These are phyloP conservation scores for Eutolmus rufibarbis DNA, from an alignment of 2,888 invertebrate species.

Conservation along the genomic window DNA sequence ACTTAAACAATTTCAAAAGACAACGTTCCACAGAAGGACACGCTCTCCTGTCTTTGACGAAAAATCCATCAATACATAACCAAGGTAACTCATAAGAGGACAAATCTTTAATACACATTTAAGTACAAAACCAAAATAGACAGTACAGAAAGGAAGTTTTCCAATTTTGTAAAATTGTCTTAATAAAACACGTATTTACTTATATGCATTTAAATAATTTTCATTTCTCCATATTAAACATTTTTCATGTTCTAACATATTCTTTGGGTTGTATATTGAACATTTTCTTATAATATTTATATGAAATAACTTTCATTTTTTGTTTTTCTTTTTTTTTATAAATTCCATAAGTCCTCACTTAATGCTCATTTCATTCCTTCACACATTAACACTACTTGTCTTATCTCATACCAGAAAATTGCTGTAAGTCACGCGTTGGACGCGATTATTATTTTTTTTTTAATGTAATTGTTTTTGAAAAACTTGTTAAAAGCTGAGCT, in stretches of 20 bases:
- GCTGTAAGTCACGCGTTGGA: conserved; percentile 16
- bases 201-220: background rate
- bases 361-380: conserved; percentile 4
- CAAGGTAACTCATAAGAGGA: background rate
- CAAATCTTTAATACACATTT: background rate
- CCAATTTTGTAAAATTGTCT: background rate
- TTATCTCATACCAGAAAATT: conserved; percentile 27
- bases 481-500: conserved; percentile 25
- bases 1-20: conserved; percentile 6
- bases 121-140: background rate
- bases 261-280: conserved; percentile 39
- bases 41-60: background rate
- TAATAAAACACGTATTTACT: background rate
- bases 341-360: conserved; percentile 22
- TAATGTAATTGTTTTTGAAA: background rate
- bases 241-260: conserved; percentile 29
- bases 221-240: conserved; percentile 2
- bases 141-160: background rate
- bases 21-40: background rate
- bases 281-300: conserved; percentile 37
- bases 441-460: conserved; percentile 1
- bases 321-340: conserved; percentile 12
- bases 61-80: background rate
- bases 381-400: conserved; percentile 25
- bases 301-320: conserved; percentile 10